Evolutionary conservation across 2,113 vertebrate genomes (phyloP).

Genomic region (Notothenia coriiceps): DNA sequence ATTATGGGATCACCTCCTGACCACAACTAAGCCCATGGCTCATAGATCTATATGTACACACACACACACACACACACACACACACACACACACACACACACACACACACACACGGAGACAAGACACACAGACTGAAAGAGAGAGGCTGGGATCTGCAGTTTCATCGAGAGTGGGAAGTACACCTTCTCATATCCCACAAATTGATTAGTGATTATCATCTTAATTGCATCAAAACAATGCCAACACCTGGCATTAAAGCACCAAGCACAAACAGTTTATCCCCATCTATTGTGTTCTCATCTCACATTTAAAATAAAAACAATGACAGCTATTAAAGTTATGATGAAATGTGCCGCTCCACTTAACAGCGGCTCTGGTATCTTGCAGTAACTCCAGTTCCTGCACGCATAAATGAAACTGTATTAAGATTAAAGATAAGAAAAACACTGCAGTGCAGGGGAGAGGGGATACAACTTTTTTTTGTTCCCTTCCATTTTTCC

Average conservation of each 20-base stretch:
- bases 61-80: constrained; percentile 6
- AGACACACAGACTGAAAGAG: background rate
- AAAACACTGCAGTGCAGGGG: constrained; percentile 67
- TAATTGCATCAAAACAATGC: constrained; percentile 65
- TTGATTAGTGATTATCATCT: constrained; percentile 61
- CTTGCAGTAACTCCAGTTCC: constrained; percentile 55
- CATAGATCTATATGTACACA: constrained; percentile 30
- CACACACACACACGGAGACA: background rate
- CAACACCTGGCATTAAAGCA: constrained; percentile 51
- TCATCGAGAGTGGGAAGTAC: constrained; percentile 8
- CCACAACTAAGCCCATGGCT: constrained; percentile 59
- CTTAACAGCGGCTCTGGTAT: constrained; percentile 67
- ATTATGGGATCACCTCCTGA: constrained; percentile 65
- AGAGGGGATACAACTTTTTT: constrained; percentile 70
- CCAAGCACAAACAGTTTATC: constrained; percentile 17
- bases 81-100: constrained; percentile 20
- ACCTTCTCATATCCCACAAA: constrained; percentile 37
- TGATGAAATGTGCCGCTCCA: constrained; percentile 70
- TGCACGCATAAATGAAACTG: constrained; percentile 67
- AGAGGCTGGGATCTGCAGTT: background rate
- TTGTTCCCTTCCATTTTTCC: constrained; percentile 73
- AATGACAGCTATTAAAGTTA: constrained; percentile 45
- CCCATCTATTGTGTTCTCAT: constrained; percentile 53
- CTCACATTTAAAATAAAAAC: constrained; percentile 32
- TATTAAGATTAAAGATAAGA: constrained; percentile 82